phyloP scores from a whole-genome alignment of 2,888 invertebrate genomes.

The Clivina fossor region DNA sequence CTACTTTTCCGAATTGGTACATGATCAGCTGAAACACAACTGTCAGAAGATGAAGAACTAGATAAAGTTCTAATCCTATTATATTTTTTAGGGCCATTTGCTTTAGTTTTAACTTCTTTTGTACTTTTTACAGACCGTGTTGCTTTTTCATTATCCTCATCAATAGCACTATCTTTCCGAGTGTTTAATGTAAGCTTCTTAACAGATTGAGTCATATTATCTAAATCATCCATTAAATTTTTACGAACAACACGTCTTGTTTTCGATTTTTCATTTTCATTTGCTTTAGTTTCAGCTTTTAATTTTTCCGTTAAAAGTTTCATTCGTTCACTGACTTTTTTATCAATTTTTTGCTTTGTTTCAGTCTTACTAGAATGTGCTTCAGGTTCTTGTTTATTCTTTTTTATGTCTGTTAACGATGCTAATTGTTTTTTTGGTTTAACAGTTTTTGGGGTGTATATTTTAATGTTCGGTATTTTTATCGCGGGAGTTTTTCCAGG shows the following conservation, averaged over 20 bases:
- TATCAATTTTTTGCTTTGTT: constrained; percentile 4
- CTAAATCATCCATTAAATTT: constrained; percentile 18
- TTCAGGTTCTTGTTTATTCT: not conserved
- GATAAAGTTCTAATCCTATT: constrained; percentile 2
- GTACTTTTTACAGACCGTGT: not conserved
- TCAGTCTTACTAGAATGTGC: not conserved
- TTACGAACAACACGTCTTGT: constrained; percentile 7
- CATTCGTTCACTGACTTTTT: constrained; percentile 23
- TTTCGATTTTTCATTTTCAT: constrained; percentile 5
- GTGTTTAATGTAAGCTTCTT: constrained; percentile 10
- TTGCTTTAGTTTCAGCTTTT: constrained; percentile 16
- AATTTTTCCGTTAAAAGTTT: constrained; percentile 36
- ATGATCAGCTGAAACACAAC: not conserved
- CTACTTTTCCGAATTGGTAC: not conserved
- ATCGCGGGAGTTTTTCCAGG: constrained; percentile 25
- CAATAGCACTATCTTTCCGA: not conserved
- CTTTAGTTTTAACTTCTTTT: not conserved
- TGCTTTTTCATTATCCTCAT: not conserved
- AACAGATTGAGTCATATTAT: constrained; percentile 15
- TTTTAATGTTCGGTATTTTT: constrained; percentile 25
- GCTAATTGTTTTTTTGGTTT: constrained; percentile 22
- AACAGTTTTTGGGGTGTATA: constrained; percentile 34
- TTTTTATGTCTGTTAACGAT: too few relatives aligned
- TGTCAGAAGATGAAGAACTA: constrained; percentile 3
- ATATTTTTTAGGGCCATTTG: constrained; percentile 5